These are phyloP conservation scores for Zaprionus kolodkinae DNA, from an alignment of 1,140 invertebrate species.

Conservation along the genomic window DNA sequence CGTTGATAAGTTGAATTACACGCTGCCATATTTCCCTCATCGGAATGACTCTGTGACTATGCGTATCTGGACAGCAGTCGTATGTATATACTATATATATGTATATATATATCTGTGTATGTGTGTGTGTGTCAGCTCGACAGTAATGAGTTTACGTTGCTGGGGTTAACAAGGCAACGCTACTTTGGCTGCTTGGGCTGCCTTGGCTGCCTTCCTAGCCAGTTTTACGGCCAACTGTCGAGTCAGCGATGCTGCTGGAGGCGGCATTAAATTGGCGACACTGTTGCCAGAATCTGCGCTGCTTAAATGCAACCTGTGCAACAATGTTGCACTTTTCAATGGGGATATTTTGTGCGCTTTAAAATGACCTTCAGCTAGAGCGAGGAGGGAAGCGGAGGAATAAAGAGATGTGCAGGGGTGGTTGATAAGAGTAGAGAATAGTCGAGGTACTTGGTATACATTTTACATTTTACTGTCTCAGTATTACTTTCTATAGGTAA, in stretches of 20 bases:
- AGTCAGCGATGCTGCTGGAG: slow-evolving; percentile 32
- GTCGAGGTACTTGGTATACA: too few relatives aligned
- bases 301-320: slow-evolving; percentile 70
- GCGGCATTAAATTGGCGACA: slow-evolving; percentile 70
- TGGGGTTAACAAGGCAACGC: slow-evolving; percentile 44
- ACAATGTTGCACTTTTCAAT: slow-evolving; percentile 67
- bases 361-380: slow-evolving; percentile 66
- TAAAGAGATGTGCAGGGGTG: slow-evolving; percentile 1
- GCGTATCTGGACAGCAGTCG: slow-evolving; percentile 28
- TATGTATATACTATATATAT: background rate
- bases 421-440: background rate
- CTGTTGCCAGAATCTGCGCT: slow-evolving; percentile 75
- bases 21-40: slow-evolving; percentile 63
- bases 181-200: slow-evolving; percentile 17
- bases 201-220: slow-evolving; percentile 16
- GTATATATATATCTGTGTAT: background rate
- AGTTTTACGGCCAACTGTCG: slow-evolving; percentile 58
- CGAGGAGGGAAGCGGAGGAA: slow-evolving; percentile 5
- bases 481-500: slow-evolving; percentile 23
- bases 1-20: slow-evolving; percentile 81
- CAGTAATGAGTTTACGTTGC: slow-evolving; percentile 69
- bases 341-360: slow-evolving; percentile 29
- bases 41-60: slow-evolving; percentile 32
- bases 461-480: background rate
- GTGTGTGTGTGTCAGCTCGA: slow-evolving; percentile 5